These are phyloP conservation scores for Drosophila suboccidentalis DNA, from an alignment of 2,888 invertebrate genomes.

Conservation along the genomic window DNA sequence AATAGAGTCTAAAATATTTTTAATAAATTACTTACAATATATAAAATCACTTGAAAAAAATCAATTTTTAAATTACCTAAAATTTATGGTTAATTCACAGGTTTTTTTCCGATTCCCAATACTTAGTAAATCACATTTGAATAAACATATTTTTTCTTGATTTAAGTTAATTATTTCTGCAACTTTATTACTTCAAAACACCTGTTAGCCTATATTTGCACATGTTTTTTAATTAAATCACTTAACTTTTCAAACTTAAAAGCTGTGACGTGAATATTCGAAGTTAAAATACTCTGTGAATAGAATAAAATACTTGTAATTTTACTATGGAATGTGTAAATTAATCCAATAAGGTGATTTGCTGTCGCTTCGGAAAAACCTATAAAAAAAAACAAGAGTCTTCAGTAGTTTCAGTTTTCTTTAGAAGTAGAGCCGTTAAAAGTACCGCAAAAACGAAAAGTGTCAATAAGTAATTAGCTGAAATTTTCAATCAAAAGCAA, in stretches of 20 bases:
- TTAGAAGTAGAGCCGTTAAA: constrained; percentile 10
- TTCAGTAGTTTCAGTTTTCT: background rate
- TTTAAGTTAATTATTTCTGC: background rate
- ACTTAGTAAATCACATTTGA: constrained; percentile 1
- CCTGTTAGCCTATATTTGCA: constrained; percentile 20
- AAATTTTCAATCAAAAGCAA: constrained; percentile 38
- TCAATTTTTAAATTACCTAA: background rate
- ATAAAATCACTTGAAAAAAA: background rate
- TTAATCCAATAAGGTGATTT: background rate
- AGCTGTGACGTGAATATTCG: background rate
- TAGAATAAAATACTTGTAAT: background rate
- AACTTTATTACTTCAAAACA: constrained; percentile 13
- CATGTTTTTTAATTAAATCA: constrained; percentile 3
- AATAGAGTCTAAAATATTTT: background rate
- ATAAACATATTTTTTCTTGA: constrained; percentile 4
- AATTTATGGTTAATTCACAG: background rate
- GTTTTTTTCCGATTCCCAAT: background rate
- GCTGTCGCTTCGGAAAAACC: background rate
- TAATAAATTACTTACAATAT: background rate
- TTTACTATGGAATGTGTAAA: background rate
- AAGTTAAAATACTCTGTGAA: constrained; percentile 7
- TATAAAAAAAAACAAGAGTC: background rate
- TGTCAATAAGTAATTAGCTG: constrained; percentile 36
- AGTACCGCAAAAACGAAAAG: constrained; percentile 25
- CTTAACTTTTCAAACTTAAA: background rate